Evolutionary conservation across 1,140 invertebrate genomes (phyloP), one percentile per base, ranked within the genome.

Genomic region (Polyergus mexicanus): DNA sequence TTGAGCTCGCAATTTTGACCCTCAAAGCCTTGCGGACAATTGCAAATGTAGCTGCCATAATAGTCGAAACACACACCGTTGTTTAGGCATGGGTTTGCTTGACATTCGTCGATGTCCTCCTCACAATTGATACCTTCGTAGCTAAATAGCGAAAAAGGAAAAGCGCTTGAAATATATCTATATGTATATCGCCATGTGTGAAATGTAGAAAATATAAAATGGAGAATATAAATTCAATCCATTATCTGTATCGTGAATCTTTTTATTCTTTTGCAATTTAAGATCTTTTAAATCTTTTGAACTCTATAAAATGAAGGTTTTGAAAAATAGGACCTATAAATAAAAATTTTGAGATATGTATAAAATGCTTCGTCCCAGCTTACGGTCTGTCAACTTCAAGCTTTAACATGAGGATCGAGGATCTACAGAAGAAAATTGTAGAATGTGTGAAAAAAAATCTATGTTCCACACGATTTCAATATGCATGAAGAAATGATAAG

Each of bases 41-140:
- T 96, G 92, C 98, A 99, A 86, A 97, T 96, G 94, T 97, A 98
- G 54, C 96, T 96, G 13, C 97, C 97, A 91, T 98, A 98, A 76
- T 96, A 97, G 93, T 98, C 97, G 92, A 97, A 98, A 94, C 98
- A 98, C 10, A 96, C 94, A 28, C 98, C 97, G 0, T 96, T 96
- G 95, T 98, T 97, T 13, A 97, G 94, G 95, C 98, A 99, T 0
- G 98, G 97, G 89, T 96, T 96, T 41, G 95, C 94, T 8, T 94
- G 74, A 95, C 98, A 99, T 94, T 99, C 98, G 94, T 99, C 97
- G 78, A 98, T 97, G 93, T 99, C 98, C 2, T 96, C 95, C 92
- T 98, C 97, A 94, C 98, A 99, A 62, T 97, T 96, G 13, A 94
- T 91, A 19, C 98, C 98, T 75, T 95, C 96, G 94, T 98, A 99